These are phyloP conservation scores for Zoanthus sansibaricus DNA, from an alignment of 92 coral and sea anemone species.

Conservation along the genomic window DNA sequence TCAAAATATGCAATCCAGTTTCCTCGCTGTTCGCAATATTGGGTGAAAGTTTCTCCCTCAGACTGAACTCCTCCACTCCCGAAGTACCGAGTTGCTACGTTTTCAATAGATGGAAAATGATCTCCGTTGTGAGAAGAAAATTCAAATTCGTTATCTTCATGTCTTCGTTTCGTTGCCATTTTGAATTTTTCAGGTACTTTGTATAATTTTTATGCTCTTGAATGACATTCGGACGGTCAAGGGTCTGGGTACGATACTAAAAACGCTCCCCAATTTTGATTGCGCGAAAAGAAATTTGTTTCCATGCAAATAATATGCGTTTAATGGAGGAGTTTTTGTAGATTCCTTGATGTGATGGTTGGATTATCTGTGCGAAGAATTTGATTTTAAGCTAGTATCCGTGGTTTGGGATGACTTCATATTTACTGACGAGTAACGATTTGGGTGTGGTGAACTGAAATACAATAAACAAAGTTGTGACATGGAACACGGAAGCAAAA, in stretches of 20 bases:
- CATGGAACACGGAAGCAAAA: slow-evolving; percentile 37
- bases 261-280: background rate
- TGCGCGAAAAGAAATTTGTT: background rate
- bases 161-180: slow-evolving; percentile 80
- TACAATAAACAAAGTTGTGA: background rate
- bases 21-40: slow-evolving; percentile 88
- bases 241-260: slow-evolving; percentile 2
- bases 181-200: slow-evolving; percentile 47
- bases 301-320: background rate
- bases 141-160: background rate
- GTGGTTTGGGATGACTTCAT: background rate
- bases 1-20: slow-evolving; percentile 88
- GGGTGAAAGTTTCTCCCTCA: slow-evolving; percentile 19
- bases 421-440: background rate
- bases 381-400: no score
- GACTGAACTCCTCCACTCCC: background rate
- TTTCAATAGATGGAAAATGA: background rate
- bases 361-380: background rate
- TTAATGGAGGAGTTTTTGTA: background rate
- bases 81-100: background rate
- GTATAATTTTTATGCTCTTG: slow-evolving; percentile 20
- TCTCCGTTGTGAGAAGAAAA: background rate
- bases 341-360: background rate
- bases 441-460: background rate
- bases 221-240: background rate